Conservation (phyloP, 2,113 vertebrate species). For the Todiramphus chloris region DNA sequence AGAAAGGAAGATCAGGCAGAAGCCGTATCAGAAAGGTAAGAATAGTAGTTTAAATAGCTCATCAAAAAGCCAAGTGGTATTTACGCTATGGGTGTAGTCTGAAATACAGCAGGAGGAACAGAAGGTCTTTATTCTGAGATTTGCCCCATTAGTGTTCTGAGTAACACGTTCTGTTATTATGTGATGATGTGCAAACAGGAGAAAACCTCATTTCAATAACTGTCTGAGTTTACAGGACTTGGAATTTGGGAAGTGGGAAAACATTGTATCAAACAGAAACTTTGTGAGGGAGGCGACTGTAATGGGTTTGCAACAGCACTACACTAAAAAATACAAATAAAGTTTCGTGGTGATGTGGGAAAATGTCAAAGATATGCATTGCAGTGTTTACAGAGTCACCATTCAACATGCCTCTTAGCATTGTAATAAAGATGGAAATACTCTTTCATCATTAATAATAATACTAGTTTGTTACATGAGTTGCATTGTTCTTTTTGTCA, state of each 20-base stretch:
- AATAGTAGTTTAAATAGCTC: background rate
- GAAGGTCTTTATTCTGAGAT: background rate
- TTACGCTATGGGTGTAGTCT: background rate
- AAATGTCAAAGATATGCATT: background rate
- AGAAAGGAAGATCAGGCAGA: slow-evolving; percentile 87
- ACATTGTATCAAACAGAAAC: background rate
- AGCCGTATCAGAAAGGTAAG: slow-evolving; percentile 85
- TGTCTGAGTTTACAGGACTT: background rate
- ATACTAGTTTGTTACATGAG: background rate
- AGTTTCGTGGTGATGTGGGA: background rate
- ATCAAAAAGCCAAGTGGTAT: background rate
- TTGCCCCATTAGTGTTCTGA: background rate
- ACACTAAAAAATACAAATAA: background rate
- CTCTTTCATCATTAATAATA: background rate
- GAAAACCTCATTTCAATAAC: background rate
- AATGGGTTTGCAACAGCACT: background rate
- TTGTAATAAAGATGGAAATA: too few species aligned
- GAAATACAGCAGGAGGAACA: background rate
- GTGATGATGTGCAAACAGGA: background rate
- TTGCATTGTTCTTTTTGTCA: background rate
- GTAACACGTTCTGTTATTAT: background rate
- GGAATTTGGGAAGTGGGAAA: background rate
- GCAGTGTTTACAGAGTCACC: background rate
- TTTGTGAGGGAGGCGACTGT: background rate
- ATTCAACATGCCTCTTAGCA: background rate